Base-by-base conservation (phyloP, 2,888 invertebrate species). In the Drosophila borealis region DNA sequence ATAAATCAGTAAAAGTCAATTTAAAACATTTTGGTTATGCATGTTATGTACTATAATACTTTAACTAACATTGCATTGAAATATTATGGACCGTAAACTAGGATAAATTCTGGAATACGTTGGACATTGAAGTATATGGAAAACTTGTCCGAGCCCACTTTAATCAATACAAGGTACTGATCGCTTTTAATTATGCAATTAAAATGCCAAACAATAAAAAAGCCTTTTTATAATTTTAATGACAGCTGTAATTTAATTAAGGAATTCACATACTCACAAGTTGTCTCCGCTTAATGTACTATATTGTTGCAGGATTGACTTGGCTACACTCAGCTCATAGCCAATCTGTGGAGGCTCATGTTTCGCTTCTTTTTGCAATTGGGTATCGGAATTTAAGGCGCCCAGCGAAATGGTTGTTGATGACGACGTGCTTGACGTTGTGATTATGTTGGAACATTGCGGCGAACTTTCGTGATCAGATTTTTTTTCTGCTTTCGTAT, bases 251-350 rank as follows among this genome's bases (percentile, higher is more conserved):
- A 8, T 29, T 13, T 4, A 9, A 17, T 2, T 8, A 2, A 2
- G 11, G 14, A 49, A 34, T 19, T 2, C 11, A 6, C 17, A 14
- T 44, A 70, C 89, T 85, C 64, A 92, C 92, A 92, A 53, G 59
- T 90, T 91, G 44, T 92, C 91, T 0, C 92, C 93, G 60, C 90
- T 91, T 4, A 88, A 61, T 2, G 83, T 79, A 54, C 92, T 92
- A 34, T 88, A 88, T 55, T 91, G 78, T 57, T 92, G 91, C 50
- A 92, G 61, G 53, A 91, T 74, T 0, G 91, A 79, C 60, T 91
- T 92, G 4, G 90, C 92, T 41, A 90, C 70, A 17, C 79, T 86
- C 8, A 92, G 19, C 49, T 92, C 92, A 71, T 92, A 91, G 10
- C 81, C 76, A 45, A 91, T 89, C 71, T 92, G 87, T 10, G 92